Evolutionary conservation across 2,113 vertebrate genomes (phyloP).

Genomic region (Aramus guarauna): DNA sequence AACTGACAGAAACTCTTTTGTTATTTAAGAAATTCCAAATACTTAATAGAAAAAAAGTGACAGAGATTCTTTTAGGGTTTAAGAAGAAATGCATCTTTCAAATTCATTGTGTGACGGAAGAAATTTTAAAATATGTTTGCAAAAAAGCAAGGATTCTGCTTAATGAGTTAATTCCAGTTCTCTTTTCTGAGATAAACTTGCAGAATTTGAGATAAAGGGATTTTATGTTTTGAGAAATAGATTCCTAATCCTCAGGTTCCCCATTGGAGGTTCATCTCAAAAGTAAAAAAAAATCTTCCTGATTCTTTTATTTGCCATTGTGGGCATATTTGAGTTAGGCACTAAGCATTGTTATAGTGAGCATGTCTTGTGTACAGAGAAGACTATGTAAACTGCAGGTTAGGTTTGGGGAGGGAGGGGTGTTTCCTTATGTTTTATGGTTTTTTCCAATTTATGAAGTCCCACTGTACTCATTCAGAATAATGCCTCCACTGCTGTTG

Average conservation of each 20-base stretch:
- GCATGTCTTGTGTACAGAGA: background rate
- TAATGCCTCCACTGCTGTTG: background rate
- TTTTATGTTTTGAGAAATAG: background rate
- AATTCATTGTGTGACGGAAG: background rate
- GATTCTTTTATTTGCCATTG: background rate
- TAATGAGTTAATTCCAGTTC: background rate
- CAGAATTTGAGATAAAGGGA: background rate
- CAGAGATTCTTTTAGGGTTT: conserved; percentile 10
- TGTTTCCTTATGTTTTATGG: background rate
- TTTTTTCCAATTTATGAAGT: background rate
- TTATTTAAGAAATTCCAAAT: conserved; percentile 52
- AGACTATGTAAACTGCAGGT: background rate
- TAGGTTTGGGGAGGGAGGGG: background rate
- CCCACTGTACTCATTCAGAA: background rate
- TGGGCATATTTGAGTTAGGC: background rate
- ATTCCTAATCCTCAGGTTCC: background rate
- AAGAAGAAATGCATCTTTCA: background rate
- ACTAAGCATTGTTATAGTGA: background rate
- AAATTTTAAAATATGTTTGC: background rate
- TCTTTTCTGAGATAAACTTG: background rate
- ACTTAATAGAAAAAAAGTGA: conserved; percentile 19
- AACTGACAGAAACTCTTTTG: conserved; percentile 48
- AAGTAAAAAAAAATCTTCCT: background rate
- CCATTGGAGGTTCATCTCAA: background rate
- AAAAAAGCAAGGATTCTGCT: background rate